phyloP scores from a whole-genome alignment of 2,888 invertebrate species.

The Polydrusus tereticollis region DNA sequence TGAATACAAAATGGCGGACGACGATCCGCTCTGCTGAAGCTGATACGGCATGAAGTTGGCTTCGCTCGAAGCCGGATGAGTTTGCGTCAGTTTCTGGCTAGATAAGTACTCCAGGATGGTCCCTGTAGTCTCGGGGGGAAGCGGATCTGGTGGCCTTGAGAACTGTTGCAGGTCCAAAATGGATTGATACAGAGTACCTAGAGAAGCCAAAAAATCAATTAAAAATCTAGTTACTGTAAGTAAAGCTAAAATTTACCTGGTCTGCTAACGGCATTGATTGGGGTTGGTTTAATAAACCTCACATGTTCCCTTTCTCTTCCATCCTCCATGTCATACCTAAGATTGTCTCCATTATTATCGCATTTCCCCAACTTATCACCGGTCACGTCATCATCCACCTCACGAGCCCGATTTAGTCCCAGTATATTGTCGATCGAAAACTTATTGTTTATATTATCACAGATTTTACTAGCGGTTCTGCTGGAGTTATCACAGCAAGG shows the following conservation, averaged over 20 bases:
- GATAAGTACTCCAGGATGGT: conserved; percentile 58
- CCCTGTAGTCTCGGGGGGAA: conserved; percentile 60
- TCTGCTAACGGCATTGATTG: conserved; percentile 55
- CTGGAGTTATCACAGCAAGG: not conserved
- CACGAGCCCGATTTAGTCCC: conserved; percentile 56
- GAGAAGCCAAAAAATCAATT: conserved; percentile 36
- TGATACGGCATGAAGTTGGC: conserved; percentile 59
- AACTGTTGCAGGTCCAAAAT: conserved; percentile 62
- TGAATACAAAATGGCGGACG: conserved; percentile 62
- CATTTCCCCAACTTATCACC: conserved; percentile 8
- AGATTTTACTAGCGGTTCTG: not conserved
- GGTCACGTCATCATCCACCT: conserved; percentile 35
- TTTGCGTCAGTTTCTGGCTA: conserved; percentile 47
- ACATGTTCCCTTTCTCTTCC: conserved; percentile 53
- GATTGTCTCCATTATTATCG: conserved; percentile 45
- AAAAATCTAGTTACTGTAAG: too few relatives aligned
- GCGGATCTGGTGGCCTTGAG: conserved; percentile 53
- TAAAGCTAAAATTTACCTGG: conserved; percentile 21
- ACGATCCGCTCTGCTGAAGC: conserved; percentile 57
- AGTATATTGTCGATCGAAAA: conserved; percentile 66
- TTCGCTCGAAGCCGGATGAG: conserved; percentile 52
- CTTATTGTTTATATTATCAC: conserved; percentile 56
- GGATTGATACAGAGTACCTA: conserved; percentile 62
- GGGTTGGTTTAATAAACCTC: conserved; percentile 63
- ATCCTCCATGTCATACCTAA: conserved; percentile 44